Conservation (phyloP, 2,113 vertebrate genomes). For the Stegostoma tigrinum region DNA sequence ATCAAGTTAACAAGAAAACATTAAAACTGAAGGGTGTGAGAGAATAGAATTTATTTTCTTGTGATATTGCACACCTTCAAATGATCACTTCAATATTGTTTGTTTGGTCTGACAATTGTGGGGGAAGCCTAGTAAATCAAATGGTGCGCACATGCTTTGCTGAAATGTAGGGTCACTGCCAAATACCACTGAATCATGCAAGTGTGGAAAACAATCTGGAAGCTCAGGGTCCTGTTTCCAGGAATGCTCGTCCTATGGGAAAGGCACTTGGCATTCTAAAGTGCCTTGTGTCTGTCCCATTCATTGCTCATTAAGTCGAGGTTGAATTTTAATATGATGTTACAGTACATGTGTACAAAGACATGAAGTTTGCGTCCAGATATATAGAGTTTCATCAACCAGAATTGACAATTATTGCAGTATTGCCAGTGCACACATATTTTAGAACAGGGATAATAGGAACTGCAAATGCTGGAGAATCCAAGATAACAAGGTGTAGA, state of each 20-base stretch:
- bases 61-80: neutral
- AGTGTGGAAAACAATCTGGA: neutral
- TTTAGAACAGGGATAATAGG: no score
- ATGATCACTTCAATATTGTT: neutral
- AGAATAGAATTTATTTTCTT: neutral
- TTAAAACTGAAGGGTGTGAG: neutral
- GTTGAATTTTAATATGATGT: neutral
- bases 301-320: neutral
- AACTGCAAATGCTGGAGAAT: no score
- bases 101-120: neutral
- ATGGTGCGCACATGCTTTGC: neutral
- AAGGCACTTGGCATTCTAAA: neutral
- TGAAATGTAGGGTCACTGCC: neutral
- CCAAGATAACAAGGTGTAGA: no score
- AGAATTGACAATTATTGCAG: neutral
- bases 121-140: neutral
- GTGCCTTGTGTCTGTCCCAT: neutral
- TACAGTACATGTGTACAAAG: neutral
- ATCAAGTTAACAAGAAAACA: neutral
- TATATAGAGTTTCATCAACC: neutral
- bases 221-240: neutral
- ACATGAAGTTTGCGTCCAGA: neutral
- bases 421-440: neutral
- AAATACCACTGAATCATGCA: constrained; percentile 13
- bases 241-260: constrained; percentile 16